Evolutionary conservation across 1,140 invertebrate species (phyloP).

Genomic region (Eubasilissa regina): DNA sequence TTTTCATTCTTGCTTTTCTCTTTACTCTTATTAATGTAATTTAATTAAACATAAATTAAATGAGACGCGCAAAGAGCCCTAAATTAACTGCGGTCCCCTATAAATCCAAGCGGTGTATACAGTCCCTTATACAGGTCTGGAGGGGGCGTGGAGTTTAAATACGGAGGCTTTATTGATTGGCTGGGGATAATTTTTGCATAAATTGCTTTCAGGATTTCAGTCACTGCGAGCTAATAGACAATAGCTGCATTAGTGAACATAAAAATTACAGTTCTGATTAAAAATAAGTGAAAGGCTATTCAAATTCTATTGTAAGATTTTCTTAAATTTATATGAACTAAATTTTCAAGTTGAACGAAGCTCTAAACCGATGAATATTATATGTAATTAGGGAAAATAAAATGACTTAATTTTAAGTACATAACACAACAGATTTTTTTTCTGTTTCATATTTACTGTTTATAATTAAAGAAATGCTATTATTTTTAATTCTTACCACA

Average conservation of each 20-base stretch:
- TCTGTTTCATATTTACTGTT: too few relatives aligned
- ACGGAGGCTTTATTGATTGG: slow-evolving; percentile 31
- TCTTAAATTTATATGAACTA: too few relatives aligned
- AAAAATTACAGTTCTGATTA: not conserved
- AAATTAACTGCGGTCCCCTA: slow-evolving; percentile 30
- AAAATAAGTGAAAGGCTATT: not conserved
- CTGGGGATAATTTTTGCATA: slow-evolving; percentile 4
- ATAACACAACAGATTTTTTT: too few relatives aligned
- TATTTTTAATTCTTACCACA: too few relatives aligned
- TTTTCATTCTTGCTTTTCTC: slow-evolving; percentile 12
- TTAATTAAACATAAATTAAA: slow-evolving; percentile 34
- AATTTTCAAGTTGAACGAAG: too few relatives aligned
- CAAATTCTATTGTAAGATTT: too few relatives aligned
- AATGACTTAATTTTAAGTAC: too few relatives aligned
- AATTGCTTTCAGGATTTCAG: slow-evolving; percentile 25
- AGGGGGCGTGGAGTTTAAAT: slow-evolving; percentile 18
- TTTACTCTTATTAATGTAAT: slow-evolving; percentile 15
- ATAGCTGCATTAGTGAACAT: slow-evolving; percentile 34
- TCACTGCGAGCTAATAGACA: slow-evolving; percentile 17
- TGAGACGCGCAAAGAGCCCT: slow-evolving; percentile 13
- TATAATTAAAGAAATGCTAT: too few relatives aligned
- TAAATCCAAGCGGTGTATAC: slow-evolving; percentile 16
- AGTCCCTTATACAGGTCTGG: slow-evolving; percentile 19
- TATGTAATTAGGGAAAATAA: too few relatives aligned
- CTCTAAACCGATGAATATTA: too few relatives aligned